Conservation (phyloP, 2,113 vertebrate species). For the Xenotilapia leptura region DNA sequence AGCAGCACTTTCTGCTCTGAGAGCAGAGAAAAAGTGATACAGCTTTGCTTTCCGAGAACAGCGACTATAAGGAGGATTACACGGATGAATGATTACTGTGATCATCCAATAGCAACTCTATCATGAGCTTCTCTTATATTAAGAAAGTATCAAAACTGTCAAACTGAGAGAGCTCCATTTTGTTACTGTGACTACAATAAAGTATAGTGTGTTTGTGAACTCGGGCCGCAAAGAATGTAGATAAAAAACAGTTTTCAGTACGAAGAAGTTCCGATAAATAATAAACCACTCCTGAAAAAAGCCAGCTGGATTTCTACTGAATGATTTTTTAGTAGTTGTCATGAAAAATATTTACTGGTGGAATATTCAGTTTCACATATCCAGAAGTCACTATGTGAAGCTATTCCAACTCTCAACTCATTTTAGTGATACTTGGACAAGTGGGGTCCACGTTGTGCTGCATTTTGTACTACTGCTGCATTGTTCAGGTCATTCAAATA, state of each 20-base stretch:
- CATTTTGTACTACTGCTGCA: not conserved
- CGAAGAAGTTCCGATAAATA: not conserved
- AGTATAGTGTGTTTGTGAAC: not conserved
- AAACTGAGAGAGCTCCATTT: not conserved
- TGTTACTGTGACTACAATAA: not conserved
- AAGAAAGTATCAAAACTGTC: not conserved
- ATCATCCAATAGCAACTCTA: not conserved
- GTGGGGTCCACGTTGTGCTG: not conserved
- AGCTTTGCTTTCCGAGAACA: not conserved
- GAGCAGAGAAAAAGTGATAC: not conserved
- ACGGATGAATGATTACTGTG: not conserved
- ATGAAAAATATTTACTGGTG: not conserved
- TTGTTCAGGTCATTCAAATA: not conserved
- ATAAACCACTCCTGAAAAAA: not conserved
- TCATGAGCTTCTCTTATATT: not conserved
- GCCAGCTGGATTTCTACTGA: not conserved
- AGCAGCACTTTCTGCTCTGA: not conserved
- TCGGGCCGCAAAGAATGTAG: not conserved
- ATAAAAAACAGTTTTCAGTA: not conserved
- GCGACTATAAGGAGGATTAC: not conserved
- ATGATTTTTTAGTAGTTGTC: not conserved
- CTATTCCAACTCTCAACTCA: not conserved
- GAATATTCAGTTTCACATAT: not conserved
- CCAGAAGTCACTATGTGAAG: not conserved
- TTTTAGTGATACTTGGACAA: not conserved